Conservation (phyloP, 2,888 invertebrate genomes). For the Orthosia gothica region DNA sequence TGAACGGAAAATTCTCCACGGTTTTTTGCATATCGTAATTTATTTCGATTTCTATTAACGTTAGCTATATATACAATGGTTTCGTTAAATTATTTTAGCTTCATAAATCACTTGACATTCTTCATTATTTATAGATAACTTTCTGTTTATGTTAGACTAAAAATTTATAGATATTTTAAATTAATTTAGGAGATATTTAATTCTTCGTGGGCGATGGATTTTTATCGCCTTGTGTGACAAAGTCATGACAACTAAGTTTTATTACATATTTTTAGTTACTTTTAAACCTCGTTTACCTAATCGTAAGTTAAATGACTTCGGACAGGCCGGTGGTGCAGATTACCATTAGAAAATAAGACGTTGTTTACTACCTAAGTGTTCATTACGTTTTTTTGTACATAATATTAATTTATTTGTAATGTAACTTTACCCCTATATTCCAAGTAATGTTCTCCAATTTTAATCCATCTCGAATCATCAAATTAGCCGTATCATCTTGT, state of each 20-base stretch:
- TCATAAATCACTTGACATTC: not conserved
- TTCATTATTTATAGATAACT: not conserved
- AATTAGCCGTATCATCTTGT: too few species aligned
- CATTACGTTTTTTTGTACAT: conserved; percentile 70
- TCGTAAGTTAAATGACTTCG: conserved; percentile 64
- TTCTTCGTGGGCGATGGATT: conserved; percentile 11
- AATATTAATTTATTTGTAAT: conserved; percentile 48
- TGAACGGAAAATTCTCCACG: not conserved
- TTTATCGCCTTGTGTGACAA: conserved; percentile 6
- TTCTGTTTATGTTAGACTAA: conserved; percentile 1
- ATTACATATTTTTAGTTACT: conserved; percentile 41
- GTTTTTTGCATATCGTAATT: not conserved
- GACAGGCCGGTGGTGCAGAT: conserved; percentile 91
- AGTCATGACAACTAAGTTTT: conserved; percentile 45
- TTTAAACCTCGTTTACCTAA: conserved; percentile 46
- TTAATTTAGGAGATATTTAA: conserved; percentile 15
- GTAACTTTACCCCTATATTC: not conserved
- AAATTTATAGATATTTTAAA: not conserved
- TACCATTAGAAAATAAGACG: conserved; percentile 87
- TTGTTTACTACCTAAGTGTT: conserved; percentile 86
- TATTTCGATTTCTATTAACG: not conserved
- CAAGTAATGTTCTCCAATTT: not conserved
- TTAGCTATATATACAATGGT: not conserved
- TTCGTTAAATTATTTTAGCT: not conserved
- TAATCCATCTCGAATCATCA: too few species aligned